These are phyloP conservation scores for Drosophila monieri DNA, from an alignment of 2,888 invertebrate species.

Conservation along the genomic window DNA sequence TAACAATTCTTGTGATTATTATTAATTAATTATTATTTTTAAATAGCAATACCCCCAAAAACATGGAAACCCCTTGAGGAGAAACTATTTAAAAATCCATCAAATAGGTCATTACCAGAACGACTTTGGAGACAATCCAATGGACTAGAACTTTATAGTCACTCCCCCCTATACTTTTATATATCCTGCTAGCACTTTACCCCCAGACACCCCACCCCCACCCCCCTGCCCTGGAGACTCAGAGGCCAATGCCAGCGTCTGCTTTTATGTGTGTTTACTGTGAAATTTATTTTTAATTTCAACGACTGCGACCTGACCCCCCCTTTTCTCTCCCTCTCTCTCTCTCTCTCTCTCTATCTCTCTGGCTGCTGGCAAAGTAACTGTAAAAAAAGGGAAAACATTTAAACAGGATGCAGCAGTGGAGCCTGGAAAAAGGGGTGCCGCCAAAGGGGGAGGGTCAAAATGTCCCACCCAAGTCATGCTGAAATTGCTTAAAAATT, in stretches of 20 bases:
- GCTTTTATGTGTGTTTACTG: conserved; percentile 78
- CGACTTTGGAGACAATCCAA: neutral
- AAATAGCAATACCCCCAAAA: no score
- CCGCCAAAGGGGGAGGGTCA: conserved; percentile 7
- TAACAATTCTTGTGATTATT: no score
- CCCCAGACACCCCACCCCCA: no score
- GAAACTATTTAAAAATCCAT: neutral
- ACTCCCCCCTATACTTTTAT: neutral
- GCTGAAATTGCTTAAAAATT: conserved; percentile 79
- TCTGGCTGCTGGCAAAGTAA: conserved; percentile 43
- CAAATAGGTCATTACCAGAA: neutral
- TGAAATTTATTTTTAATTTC: conserved; percentile 79
- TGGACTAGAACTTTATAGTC: neutral
- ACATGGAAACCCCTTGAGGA: neutral
- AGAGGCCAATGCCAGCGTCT: conserved; percentile 43
- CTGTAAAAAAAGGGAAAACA: conserved; percentile 51
- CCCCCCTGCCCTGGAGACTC: conserved; percentile 1
- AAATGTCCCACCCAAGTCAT: conserved; percentile 55
- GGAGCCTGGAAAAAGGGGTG: conserved; percentile 15
- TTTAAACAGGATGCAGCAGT: conserved; percentile 73
- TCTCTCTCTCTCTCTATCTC: conserved; percentile 18
- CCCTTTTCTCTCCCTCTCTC: neutral
- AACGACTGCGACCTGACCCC: conserved; percentile 66
- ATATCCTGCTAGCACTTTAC: neutral
- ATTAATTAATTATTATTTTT: neutral